Percentiles rank a stretch among this genome's conserved stretches.
These are phyloP conservation scores for Eupithecia pulchellata DNA, from an alignment of 2,888 invertebrate genomes.

Conservation along the genomic window DNA sequence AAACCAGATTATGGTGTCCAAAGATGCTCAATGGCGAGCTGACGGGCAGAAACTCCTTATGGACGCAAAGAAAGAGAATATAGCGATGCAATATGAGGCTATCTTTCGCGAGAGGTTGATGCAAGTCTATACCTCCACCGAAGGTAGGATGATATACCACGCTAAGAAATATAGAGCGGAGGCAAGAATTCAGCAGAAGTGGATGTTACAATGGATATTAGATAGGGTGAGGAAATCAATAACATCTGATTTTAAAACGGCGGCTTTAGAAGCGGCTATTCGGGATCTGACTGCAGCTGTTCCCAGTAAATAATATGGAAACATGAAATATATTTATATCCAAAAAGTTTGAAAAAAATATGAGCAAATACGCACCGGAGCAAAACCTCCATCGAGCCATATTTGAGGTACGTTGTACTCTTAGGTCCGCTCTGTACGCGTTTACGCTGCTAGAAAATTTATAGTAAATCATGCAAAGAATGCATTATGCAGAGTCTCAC, in stretches of 20 bases:
- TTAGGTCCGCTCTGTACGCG: not conserved
- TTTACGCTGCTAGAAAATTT: not conserved
- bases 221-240: slow-evolving; percentile 90
- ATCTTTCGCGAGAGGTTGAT: slow-evolving; percentile 89
- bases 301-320: not conserved
- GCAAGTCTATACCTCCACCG: slow-evolving; percentile 85
- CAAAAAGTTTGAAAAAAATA: not conserved
- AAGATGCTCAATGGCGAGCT: slow-evolving; percentile 89
- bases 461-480: not conserved
- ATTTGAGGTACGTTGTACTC: not conserved
- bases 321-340: not conserved
- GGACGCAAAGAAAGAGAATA: slow-evolving; percentile 95
- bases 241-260: slow-evolving; percentile 95
- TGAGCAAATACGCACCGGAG: not conserved
- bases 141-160: slow-evolving; percentile 95
- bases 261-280: slow-evolving; percentile 93
- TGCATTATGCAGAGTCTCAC: not conserved
- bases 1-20: slow-evolving; percentile 85
- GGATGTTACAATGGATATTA: slow-evolving; percentile 97
- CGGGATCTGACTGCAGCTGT: slow-evolving; percentile 89
- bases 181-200: slow-evolving; percentile 93
- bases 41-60: slow-evolving; percentile 91
- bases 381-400: not conserved
- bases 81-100: slow-evolving; percentile 96
- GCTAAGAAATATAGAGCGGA: slow-evolving; percentile 91